A percentile compares a stretch with the other conserved stretches of the same genome.
Conservation (phyloP, 2,797 vertebrate genomes). For the Acipenser oxyrinchus region DNA sequence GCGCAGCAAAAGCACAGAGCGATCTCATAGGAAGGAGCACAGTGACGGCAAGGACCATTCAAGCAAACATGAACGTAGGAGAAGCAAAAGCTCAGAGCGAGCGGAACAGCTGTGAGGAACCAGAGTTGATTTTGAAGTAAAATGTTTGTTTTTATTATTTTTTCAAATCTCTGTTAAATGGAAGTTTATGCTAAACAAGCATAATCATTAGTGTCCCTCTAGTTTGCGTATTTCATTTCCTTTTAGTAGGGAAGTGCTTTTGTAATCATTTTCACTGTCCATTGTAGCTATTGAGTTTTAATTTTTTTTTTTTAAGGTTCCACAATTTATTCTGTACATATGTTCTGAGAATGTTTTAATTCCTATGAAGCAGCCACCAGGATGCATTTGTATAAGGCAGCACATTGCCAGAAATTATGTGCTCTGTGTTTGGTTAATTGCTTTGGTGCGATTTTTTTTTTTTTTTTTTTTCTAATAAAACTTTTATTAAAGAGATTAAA, state of each 20-base stretch:
- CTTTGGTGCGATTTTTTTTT: constrained; percentile 54
- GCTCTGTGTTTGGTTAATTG: constrained; percentile 52
- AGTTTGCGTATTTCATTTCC: constrained; percentile 62
- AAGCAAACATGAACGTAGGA: constrained; percentile 62
- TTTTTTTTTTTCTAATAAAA: constrained; percentile 66
- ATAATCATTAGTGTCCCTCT: constrained; percentile 41
- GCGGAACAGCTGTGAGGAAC: constrained; percentile 64
- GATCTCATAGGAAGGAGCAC: constrained; percentile 72
- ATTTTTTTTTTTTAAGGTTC: constrained; percentile 60
- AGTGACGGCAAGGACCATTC: constrained; percentile 72
- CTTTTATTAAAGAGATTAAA: constrained; percentile 41
- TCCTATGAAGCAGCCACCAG: constrained; percentile 71
- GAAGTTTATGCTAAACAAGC: constrained; percentile 10
- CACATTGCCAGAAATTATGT: constrained; percentile 73
- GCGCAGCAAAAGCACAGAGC: constrained; percentile 66
- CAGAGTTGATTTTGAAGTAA: constrained; percentile 59
- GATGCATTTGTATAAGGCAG: constrained; percentile 78
- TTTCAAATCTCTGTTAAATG: constrained; percentile 24
- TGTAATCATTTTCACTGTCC: constrained; percentile 61
- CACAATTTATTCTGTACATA: constrained; percentile 83
- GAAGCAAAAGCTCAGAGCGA: constrained; percentile 76
- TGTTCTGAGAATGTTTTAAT: constrained; percentile 84
- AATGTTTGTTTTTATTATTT: constrained; percentile 55
- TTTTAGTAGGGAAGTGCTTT: constrained; percentile 75
- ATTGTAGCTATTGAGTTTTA: constrained; percentile 34